These are phyloP conservation scores for Chondrilla cf. caribensis DNA, from an alignment of 37 sponge, comb jelly and placozoan species.

Conservation along the genomic window DNA sequence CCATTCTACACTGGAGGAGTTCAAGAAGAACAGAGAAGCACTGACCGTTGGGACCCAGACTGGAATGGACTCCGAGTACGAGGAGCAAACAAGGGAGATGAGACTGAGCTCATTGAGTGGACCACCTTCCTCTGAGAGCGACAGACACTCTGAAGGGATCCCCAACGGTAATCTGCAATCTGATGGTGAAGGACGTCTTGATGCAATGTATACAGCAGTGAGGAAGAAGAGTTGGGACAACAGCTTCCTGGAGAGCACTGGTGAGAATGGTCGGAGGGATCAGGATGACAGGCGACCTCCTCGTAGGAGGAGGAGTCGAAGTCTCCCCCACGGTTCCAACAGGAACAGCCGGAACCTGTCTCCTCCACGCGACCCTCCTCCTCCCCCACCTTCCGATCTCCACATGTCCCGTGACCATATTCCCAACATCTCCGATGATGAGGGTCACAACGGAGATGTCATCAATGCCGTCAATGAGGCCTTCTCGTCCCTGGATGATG, in stretches of 20 bases:
- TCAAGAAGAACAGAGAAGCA: slow-evolving; percentile 30
- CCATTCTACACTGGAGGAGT: slow-evolving; percentile 56
- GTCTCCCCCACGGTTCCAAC: not conserved
- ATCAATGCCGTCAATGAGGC: not conserved
- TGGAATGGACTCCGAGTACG: not conserved
- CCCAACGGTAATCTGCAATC: too few relatives aligned
- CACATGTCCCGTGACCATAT: not conserved
- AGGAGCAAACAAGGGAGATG: not conserved
- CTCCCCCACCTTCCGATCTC: not conserved
- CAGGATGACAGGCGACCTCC: not conserved
- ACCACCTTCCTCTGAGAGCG: not conserved
- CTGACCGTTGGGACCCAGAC: not conserved
- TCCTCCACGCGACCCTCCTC: slow-evolving; percentile 19
- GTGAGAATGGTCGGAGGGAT: not conserved
- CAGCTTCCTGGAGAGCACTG: not conserved
- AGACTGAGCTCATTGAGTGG: not conserved
- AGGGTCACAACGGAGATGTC: not conserved
- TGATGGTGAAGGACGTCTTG: not conserved
- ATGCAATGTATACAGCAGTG: too few relatives aligned
- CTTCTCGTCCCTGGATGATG: not conserved
- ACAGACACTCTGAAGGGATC: not conserved
- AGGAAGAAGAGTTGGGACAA: not conserved
- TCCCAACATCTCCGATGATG: not conserved
- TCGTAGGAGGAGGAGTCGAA: not conserved
- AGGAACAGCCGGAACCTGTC: slow-evolving; percentile 1